Evolutionary conservation across 2,888 invertebrate genomes (phyloP).

Genomic region (Heliconius erato): DNA sequence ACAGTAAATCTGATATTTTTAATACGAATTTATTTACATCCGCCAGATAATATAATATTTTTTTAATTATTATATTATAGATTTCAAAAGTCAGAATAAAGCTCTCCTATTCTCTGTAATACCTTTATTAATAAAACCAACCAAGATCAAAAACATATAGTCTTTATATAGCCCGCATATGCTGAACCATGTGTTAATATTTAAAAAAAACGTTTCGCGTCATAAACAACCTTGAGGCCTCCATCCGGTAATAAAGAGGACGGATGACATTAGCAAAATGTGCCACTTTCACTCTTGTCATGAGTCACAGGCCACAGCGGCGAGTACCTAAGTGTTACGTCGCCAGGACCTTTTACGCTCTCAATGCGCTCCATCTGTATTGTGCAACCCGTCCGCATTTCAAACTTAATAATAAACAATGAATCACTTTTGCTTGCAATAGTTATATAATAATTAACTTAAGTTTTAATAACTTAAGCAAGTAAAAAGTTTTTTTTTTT

Average conservation of each 20-base stretch:
- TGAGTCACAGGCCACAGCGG: slow-evolving; percentile 67
- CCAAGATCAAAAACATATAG: neutral
- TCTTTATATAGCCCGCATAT: neutral
- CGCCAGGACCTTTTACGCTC: slow-evolving; percentile 72
- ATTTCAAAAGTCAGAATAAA: neutral
- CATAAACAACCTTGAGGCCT: slow-evolving; percentile 32
- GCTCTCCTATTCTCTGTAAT: neutral
- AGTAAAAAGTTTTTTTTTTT: neutral
- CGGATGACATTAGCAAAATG: slow-evolving; percentile 60
- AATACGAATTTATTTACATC: too few species aligned
- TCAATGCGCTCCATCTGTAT: slow-evolving; percentile 65
- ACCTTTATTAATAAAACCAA: neutral
- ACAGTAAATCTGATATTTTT: slow-evolving; percentile 2
- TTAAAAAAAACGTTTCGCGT: slow-evolving; percentile 1
- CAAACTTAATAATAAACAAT: slow-evolving; percentile 61
- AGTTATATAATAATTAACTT: slow-evolving; percentile 39
- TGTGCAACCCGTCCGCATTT: slow-evolving; percentile 75
- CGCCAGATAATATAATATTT: too few species aligned
- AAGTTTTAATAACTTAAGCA: neutral
- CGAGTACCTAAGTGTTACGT: slow-evolving; percentile 60
- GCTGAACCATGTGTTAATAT: neutral
- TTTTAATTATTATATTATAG: too few species aligned
- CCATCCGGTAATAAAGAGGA: slow-evolving; percentile 37
- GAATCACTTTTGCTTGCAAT: slow-evolving; percentile 55
- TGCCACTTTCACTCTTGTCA: slow-evolving; percentile 77